Evolutionary conservation across 2,888 invertebrate species (phyloP).

Genomic region (Balanococcus diminutus): DNA sequence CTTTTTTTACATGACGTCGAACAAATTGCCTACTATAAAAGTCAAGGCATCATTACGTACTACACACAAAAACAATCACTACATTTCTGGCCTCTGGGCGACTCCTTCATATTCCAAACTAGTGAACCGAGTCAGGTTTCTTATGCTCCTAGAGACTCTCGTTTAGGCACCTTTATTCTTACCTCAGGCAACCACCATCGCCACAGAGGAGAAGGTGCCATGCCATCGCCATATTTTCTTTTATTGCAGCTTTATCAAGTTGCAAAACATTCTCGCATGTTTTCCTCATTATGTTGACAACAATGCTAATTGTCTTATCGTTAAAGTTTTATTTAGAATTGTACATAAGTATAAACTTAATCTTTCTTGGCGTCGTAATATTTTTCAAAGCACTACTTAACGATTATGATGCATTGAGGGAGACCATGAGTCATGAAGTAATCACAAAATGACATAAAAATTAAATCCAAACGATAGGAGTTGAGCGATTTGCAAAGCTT

Average conservation of each 20-base stretch:
- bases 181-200: neutral
- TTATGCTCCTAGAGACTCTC: neutral
- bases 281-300: neutral
- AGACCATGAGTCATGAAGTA: neutral
- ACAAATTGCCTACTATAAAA: neutral
- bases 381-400: neutral
- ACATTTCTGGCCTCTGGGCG: neutral
- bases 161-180: neutral
- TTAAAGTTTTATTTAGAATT: conserved; percentile 1
- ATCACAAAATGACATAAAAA: neutral
- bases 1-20: neutral
- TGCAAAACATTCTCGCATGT: neutral
- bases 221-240: neutral
- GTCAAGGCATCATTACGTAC: neutral
- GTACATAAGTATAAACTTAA: neutral
- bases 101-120: neutral
- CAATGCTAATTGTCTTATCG: conserved; percentile 2
- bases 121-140: neutral
- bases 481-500: neutral
- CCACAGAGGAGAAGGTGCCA: neutral
- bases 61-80: neutral
- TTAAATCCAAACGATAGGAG: neutral
- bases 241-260: neutral
- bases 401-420: neutral
- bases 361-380: neutral